phyloP scores from a whole-genome alignment of 2,888 invertebrate genomes.

The Acanthosepion esculentum region DNA sequence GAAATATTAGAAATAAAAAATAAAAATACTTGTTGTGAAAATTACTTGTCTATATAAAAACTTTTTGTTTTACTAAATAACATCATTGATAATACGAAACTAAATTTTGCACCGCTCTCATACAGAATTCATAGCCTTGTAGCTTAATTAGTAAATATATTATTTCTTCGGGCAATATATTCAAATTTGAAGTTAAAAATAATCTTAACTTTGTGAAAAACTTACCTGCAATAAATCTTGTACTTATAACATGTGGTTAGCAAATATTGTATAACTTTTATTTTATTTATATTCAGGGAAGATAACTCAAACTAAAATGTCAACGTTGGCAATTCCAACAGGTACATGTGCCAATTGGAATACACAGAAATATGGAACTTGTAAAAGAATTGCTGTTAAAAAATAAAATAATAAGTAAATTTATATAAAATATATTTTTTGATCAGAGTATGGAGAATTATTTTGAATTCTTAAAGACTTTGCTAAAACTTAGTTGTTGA shows the following conservation, averaged over 20 bases:
- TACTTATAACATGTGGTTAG: background rate
- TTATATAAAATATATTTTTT: background rate
- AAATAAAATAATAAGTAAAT: background rate
- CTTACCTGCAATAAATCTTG: background rate
- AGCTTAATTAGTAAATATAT: background rate
- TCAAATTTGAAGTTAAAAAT: background rate
- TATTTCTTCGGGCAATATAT: background rate
- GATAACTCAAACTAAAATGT: background rate
- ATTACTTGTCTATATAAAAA: background rate
- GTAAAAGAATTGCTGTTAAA: background rate
- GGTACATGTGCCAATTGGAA: background rate
- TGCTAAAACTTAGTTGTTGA: no score
- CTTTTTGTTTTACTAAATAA: background rate
- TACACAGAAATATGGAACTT: background rate
- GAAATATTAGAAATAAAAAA: background rate
- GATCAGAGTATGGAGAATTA: background rate
- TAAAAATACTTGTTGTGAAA: background rate
- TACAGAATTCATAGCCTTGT: background rate
- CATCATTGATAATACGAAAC: background rate
- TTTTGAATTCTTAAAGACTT: background rate
- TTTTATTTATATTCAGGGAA: conserved; percentile 33
- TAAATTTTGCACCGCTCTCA: background rate
- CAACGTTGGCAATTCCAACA: background rate
- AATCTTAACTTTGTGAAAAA: background rate
- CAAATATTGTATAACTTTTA: background rate